These are phyloP conservation scores for Tupaia tana DNA, from an alignment of 2,113 vertebrate genomes.

Conservation along the genomic window DNA sequence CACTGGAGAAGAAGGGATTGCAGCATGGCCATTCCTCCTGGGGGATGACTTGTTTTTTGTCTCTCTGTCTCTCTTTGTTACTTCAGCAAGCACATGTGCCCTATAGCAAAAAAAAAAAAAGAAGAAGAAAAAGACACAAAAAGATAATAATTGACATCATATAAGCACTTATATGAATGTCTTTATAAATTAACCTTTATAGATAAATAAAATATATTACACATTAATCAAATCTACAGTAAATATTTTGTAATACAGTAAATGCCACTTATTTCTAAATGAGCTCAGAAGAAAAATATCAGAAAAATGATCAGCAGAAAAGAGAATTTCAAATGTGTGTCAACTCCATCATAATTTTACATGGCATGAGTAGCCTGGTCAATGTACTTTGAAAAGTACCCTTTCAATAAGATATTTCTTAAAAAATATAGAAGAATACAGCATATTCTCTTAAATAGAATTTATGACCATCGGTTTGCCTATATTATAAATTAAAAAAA, in stretches of 20 bases:
- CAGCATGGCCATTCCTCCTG: too few relatives aligned
- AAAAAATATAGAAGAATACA: not conserved
- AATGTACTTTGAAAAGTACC: not conserved
- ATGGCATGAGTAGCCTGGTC: not conserved
- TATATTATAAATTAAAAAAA: not conserved
- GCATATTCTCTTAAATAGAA: not conserved
- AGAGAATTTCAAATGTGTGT: not conserved
- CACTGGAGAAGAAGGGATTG: too few relatives aligned
- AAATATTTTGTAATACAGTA: not conserved
- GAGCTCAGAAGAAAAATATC: not conserved
- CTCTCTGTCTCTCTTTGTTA: too few relatives aligned
- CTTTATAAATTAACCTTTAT: not conserved
- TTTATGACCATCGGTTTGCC: not conserved
- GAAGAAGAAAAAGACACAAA: not conserved
- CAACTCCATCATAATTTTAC: not conserved
- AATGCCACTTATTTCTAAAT: not conserved
- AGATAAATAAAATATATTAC: not conserved
- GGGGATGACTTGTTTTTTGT: too few relatives aligned
- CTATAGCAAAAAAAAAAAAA: too few relatives aligned
- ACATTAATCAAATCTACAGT: not conserved
- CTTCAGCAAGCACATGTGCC: too few relatives aligned
- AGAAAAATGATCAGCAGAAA: not conserved
- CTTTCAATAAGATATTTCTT: not conserved
- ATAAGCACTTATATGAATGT: not conserved
- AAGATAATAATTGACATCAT: not conserved